phyloP scores from a whole-genome alignment of 2,888 invertebrate genomes.

The Microctonus hyperodae region DNA sequence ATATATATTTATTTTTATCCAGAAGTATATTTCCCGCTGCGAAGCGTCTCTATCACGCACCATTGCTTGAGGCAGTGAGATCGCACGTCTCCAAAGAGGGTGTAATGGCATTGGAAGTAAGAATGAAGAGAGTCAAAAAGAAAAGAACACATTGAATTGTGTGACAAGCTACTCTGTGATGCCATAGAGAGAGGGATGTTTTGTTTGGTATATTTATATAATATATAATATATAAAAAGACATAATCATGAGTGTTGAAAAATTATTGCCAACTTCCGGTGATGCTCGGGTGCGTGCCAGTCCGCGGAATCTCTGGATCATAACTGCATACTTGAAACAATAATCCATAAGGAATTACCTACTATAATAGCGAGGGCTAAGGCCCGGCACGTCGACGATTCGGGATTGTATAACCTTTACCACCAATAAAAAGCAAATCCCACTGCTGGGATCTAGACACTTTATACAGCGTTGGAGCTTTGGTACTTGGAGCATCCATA shows the following conservation, averaged over 20 bases:
- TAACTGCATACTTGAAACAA: conserved; percentile 47
- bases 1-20: no score
- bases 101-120: background rate
- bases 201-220: background rate
- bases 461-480: background rate
- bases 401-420: conserved; percentile 46
- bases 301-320: conserved; percentile 37
- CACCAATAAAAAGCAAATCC: conserved; percentile 50
- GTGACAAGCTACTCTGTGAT: background rate
- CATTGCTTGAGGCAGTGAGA: background rate
- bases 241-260: conserved; percentile 22
- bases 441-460: conserved; percentile 26
- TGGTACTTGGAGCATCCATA: background rate
- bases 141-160: background rate
- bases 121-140: conserved; percentile 7
- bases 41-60: background rate
- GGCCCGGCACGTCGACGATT: conserved; percentile 40
- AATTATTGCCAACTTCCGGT: conserved; percentile 32
- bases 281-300: conserved; percentile 35
- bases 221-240: no score
- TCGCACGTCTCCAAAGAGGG: background rate
- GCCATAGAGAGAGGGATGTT: background rate
- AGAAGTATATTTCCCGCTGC: background rate
- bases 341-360: conserved; percentile 53
- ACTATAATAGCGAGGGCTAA: conserved; percentile 30